phyloP scores from a whole-genome alignment of 2,113 vertebrate genomes.

The Sphaerodactylus townsendi region DNA sequence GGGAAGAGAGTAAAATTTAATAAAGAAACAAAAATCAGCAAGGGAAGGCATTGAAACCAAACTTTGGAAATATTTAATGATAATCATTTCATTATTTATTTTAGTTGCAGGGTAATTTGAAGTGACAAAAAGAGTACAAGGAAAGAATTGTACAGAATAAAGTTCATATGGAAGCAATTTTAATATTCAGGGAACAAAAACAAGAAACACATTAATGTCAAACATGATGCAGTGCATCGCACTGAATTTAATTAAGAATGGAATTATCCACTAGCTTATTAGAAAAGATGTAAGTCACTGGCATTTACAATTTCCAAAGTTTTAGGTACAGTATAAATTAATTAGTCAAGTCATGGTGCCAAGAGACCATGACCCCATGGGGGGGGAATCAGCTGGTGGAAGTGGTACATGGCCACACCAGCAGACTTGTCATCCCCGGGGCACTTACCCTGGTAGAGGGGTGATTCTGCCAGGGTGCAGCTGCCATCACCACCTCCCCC shows the following conservation, averaged over 20 bases:
- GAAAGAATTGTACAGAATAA: conserved; percentile 22
- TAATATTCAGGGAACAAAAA: conserved; percentile 40
- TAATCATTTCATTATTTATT: neutral
- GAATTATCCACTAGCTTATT: conserved; percentile 28
- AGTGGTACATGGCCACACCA: no score
- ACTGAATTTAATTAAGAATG: conserved; percentile 39
- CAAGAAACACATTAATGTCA: conserved; percentile 36
- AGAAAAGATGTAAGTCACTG: neutral
- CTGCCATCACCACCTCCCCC: no score
- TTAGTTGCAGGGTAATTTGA: conserved; percentile 33
- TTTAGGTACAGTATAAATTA: neutral
- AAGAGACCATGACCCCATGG: conserved; percentile 30
- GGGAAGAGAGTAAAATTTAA: neutral
- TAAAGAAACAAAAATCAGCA: conserved; percentile 18
- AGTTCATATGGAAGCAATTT: conserved; percentile 42
- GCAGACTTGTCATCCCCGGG: no score
- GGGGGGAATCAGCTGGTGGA: no score
- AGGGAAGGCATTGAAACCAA: conserved; percentile 18
- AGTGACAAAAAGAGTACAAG: conserved; percentile 20
- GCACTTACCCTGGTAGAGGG: no score
- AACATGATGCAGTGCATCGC: conserved; percentile 35
- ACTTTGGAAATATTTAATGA: neutral
- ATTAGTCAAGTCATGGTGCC: neutral
- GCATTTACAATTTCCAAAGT: neutral
- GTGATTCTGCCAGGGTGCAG: no score